Evolutionary conservation across 2,797 vertebrate species (phyloP).

Genomic region (Sebastes taczanowskii): DNA sequence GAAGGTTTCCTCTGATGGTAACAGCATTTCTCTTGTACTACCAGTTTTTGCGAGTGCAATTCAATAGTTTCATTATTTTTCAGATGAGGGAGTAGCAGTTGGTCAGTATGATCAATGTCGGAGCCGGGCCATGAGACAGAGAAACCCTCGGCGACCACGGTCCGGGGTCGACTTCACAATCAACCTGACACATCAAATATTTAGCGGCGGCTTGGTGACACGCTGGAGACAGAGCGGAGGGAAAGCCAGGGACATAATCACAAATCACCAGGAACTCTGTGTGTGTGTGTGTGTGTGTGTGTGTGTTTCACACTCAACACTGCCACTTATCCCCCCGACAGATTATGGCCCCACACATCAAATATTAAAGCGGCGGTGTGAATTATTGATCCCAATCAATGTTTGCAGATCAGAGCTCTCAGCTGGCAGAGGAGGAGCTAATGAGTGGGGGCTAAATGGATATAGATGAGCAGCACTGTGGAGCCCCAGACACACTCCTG

Average conservation of each 20-base stretch:
- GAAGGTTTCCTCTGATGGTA: neutral
- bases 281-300: constrained; percentile 17
- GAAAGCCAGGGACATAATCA: constrained; percentile 10
- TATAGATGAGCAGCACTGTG: neutral
- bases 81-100: constrained; percentile 31
- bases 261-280: constrained; percentile 33
- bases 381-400: constrained; percentile 77
- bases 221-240: constrained; percentile 8
- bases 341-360: constrained; percentile 60
- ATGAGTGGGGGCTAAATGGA: constrained; percentile 36
- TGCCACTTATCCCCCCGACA: constrained; percentile 42
- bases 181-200: constrained; percentile 64
- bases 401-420: constrained; percentile 70
- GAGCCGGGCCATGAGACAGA: neutral
- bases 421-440: constrained; percentile 50
- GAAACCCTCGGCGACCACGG: neutral
- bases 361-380: constrained; percentile 65
- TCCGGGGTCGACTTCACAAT: constrained; percentile 41
- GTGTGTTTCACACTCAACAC: constrained; percentile 26
- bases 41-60: constrained; percentile 11
- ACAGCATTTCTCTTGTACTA: constrained; percentile 1
- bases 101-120: constrained; percentile 35
- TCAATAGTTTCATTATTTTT: constrained; percentile 50
- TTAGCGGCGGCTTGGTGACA: constrained; percentile 33
- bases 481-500: neutral